Percentiles rank a stretch among this genome's conserved stretches.
phyloP scores from a whole-genome alignment of 2,797 vertebrate genomes.

The Spheniscus humboldti region DNA sequence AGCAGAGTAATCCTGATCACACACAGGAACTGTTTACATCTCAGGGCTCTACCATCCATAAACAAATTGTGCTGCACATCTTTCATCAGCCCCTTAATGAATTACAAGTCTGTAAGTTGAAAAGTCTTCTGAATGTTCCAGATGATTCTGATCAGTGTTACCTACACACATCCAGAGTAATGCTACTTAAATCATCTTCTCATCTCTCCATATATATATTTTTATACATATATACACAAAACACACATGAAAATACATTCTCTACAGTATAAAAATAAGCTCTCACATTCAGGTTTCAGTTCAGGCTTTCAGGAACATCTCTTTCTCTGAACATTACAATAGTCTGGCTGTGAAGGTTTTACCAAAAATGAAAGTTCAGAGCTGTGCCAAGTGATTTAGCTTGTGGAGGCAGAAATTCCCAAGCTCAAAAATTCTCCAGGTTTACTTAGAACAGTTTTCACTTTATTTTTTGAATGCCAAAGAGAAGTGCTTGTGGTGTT shows the following conservation, averaged over 20 bases:
- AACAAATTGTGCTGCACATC: neutral
- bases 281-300: neutral
- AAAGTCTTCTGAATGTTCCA: neutral
- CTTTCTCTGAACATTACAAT: neutral
- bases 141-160: neutral
- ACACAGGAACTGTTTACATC: neutral
- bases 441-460: neutral
- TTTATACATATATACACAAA: neutral
- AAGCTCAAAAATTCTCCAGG: neutral
- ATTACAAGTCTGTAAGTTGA: neutral
- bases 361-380: constrained; percentile 28
- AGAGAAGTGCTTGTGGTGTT: neutral
- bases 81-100: neutral
- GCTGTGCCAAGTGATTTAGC: neutral
- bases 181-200: neutral
- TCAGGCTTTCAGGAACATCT: neutral
- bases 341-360: neutral
- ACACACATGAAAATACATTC: neutral
- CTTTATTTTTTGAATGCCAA: neutral
- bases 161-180: neutral
- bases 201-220: neutral
- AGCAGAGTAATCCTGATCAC: neutral
- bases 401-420: neutral
- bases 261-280: neutral
- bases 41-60: neutral